These are phyloP conservation scores for Notamacropus eugenii DNA, from an alignment of 2,797 vertebrate species.

Conservation along the genomic window DNA sequence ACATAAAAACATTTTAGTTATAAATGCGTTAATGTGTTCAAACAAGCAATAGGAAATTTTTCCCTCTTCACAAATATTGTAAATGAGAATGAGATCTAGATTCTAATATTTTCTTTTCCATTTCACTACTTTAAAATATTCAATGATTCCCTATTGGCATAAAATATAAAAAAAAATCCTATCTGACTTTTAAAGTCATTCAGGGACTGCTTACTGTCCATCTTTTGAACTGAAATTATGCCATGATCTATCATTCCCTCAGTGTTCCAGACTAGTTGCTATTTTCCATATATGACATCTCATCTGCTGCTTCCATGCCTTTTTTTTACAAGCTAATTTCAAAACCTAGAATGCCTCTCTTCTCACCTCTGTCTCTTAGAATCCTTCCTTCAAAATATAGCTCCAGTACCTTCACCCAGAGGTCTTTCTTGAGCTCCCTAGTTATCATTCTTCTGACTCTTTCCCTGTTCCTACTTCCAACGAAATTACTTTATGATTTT, in stretches of 20 bases:
- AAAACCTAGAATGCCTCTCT: background rate
- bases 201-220: background rate
- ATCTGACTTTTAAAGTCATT: background rate
- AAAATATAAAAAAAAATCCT: background rate
- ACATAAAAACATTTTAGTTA: background rate
- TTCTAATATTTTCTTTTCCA: background rate
- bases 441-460: background rate
- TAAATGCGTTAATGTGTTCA: background rate
- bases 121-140: background rate
- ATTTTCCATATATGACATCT: background rate
- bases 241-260: background rate
- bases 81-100: background rate
- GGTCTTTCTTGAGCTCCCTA: background rate
- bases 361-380: background rate
- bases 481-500: background rate
- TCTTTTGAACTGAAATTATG: background rate
- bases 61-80: background rate
- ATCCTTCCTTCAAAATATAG: background rate
- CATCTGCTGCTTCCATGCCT: background rate
- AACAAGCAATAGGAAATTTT: background rate
- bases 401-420: background rate
- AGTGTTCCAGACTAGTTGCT: background rate
- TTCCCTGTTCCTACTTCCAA: background rate
- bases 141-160: background rate
- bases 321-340: background rate